phyloP scores from a whole-genome alignment of 2,888 invertebrate genomes.

The Mesodorylaimus sp. region DNA sequence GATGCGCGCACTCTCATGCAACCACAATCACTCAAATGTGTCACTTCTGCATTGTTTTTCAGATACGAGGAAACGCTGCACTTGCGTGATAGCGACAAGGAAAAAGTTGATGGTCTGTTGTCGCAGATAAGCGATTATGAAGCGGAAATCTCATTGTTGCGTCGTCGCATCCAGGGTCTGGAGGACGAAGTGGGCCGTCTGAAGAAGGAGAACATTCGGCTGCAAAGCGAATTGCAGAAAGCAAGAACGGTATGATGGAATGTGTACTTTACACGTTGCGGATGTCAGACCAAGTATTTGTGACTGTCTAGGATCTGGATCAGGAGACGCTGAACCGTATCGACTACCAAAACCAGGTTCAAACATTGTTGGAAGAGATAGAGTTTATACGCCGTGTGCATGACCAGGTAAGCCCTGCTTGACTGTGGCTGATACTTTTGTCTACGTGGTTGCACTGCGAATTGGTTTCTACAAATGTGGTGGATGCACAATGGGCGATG shows the following conservation, averaged over 20 bases:
- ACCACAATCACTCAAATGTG: too few relatives aligned
- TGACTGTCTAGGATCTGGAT: conserved; percentile 25
- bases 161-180: conserved; percentile 29
- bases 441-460: too few relatives aligned
- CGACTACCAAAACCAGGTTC: conserved; percentile 31
- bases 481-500: too few relatives aligned
- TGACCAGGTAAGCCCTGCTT: conserved; percentile 5
- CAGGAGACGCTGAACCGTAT: conserved; percentile 32
- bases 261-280: too few relatives aligned
- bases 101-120: conserved; percentile 34
- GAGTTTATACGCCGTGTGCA: conserved; percentile 24
- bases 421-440: too few relatives aligned
- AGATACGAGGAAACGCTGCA: conserved; percentile 29
- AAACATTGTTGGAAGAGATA: conserved; percentile 30
- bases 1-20: too few relatives aligned
- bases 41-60: too few relatives aligned
- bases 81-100: conserved; percentile 25
- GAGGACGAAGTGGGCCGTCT: conserved; percentile 31
- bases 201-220: conserved; percentile 33
- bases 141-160: conserved; percentile 34
- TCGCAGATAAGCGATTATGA: conserved; percentile 34
- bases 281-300: too few relatives aligned
- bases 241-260: conserved; percentile 27
- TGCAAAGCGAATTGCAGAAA: conserved; percentile 27
- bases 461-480: too few relatives aligned